Base-by-base conservation (phyloP, 2,113 vertebrate genomes). In the Mobula hypostoma region DNA sequence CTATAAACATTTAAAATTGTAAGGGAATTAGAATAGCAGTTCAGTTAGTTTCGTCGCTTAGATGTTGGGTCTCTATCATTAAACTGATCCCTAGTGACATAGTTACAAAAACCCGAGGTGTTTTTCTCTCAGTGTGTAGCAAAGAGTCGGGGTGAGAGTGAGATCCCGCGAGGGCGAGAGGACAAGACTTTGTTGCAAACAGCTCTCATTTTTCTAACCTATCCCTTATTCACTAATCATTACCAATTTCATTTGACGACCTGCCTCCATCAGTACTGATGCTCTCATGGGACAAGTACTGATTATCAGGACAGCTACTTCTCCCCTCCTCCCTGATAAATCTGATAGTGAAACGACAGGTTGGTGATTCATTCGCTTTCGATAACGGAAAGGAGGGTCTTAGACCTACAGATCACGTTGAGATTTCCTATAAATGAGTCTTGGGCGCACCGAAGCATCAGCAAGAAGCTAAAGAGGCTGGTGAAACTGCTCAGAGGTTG, bases 291-390 rank as follows among this genome's bases (percentile, higher is more conserved):
- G n/a, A n/a, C 9, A 12, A 14, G 77, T 76, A 29, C 6, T 7
- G 82, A n/a, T 61, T 0, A 3, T 5, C 7, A 66, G 36, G 36
- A 36, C 36, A 36, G 36, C 36, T 56, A 12, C 83, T 9, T 21
- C 32, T 15, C n/a, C 40, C 48, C 82, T 3, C 82, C n/a, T 6
- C 82, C 82, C 9, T 3, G 29, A 66, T 15, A 63, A 68, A 19
- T 36, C 32, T 11, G 19, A 92, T 21, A 72, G 17, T 21, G 19
- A 92, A 36, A 92, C 21, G n/a, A 72, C 63, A 92, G 36, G 90
- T 7, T 4, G 90, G 66, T 92, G 90, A 92, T 92, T 92, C 90
- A 92, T 92, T 72, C 83, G 83, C 27, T n/a, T 72, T 32, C 29
- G 19, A 92, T 36, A 17, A 40, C 4, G 21, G 17, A 21, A 83